Base-by-base conservation (phyloP, 2,888 invertebrate genomes). In the Leucoma salicis region DNA sequence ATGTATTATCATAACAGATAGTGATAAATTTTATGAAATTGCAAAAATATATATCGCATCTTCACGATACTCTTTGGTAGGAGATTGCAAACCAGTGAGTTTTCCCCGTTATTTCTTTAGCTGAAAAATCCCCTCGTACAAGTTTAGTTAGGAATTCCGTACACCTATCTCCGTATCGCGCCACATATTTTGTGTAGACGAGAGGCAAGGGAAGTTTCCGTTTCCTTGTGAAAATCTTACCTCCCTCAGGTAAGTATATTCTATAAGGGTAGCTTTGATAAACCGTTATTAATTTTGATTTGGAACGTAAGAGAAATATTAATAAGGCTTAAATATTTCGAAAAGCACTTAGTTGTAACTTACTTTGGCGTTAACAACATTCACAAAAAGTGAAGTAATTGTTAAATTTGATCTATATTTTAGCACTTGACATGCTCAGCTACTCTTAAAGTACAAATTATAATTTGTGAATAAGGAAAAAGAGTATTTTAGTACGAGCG, bases 71-170 rank as follows among this genome's bases (percentile, higher is more conserved):
- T 67, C 56, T 47, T 49, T 57, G 66, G 63, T 64, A 63, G 57
- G 55, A 57, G 66, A 59, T 67, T 67, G 70, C 66, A 68, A 75
- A 71, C 48, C 39, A 42, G 45, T 45, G 51, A 56, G 56, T 73
- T 80, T 74, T 73, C 70, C 53, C 66, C 71, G 62, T 75, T 78
- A 79, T 82, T 81, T 79, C 77, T 78, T 75, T 72, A 74, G 70
- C 71, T 66, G 63, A 65, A 67, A 75, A 76, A 78, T 74, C 77
- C 77, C 73, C 71, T 74, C 70, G 66, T 69, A 63, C 68, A 75
- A 78, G 72, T 83, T 82, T 80, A 74, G 75, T 78, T 80, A 73
- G 68, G 74, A 83, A 84, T 82, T 79, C 79, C 70, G 73, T 72
- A 72, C 77, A 77, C 78, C 74, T 78, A 78, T 78, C 74, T 79